Percentiles rank a stretch among this genome's conserved stretches.
These are phyloP conservation scores for Lynx canadensis DNA, from an alignment of 2,113 vertebrate species.

Conservation along the genomic window DNA sequence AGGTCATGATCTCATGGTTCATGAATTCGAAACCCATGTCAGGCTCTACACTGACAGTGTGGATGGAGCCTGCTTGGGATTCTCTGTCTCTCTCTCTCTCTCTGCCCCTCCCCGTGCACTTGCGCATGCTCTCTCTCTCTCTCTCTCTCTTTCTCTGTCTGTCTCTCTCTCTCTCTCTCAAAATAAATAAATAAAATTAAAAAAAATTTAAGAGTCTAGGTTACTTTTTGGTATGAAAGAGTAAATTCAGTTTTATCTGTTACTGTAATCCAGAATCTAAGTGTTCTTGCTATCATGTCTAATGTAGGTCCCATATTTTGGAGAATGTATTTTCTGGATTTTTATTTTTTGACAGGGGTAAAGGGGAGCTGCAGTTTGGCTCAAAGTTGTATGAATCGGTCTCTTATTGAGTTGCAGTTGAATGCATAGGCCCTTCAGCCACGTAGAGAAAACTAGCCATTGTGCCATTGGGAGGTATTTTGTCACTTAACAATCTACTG, in stretches of 20 bases:
- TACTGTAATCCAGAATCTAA: neutral
- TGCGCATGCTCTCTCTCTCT: too few species aligned
- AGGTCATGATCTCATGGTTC: too few species aligned
- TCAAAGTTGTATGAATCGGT: neutral
- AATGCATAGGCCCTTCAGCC: neutral
- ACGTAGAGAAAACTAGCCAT: neutral
- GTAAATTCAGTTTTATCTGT: neutral
- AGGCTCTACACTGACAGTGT: too few species aligned
- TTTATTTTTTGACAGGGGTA: neutral
- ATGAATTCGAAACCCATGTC: too few species aligned
- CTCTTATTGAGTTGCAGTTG: neutral
- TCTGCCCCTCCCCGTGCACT: too few species aligned
- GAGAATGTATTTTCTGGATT: neutral
- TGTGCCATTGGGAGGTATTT: neutral
- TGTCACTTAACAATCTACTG: conserved; percentile 23
- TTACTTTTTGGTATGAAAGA: neutral
- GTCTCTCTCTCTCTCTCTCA: too few species aligned
- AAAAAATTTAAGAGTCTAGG: neutral
- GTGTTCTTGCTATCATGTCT: neutral
- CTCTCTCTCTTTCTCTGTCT: too few species aligned
- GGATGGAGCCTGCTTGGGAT: too few species aligned
- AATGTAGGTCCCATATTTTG: neutral
- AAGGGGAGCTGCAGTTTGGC: neutral
- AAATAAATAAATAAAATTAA: too few species aligned
- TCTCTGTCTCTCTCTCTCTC: too few species aligned